Evolutionary conservation across 1,140 invertebrate genomes (phyloP).

Genomic region (Macrocentrus cingulum): DNA sequence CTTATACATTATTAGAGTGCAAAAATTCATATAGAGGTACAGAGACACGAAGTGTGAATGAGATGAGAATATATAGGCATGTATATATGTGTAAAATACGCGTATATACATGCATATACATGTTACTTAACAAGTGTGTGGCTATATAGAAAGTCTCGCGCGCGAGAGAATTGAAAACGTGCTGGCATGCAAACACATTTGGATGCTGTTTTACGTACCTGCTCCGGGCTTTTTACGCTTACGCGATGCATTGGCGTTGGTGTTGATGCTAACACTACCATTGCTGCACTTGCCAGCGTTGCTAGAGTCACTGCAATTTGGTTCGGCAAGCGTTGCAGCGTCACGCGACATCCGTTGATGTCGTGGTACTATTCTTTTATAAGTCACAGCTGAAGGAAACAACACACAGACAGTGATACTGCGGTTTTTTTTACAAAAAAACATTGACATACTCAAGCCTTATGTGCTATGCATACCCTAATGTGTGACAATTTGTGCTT

Average conservation of each 20-base stretch:
- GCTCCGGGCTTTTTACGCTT: slow-evolving; percentile 77
- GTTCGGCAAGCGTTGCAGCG: slow-evolving; percentile 28
- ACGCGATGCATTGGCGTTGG: slow-evolving; percentile 59
- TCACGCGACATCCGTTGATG: slow-evolving; percentile 42
- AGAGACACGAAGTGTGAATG: no score
- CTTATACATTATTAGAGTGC: no score
- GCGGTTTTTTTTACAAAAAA: not conserved
- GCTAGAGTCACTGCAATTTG: slow-evolving; percentile 11
- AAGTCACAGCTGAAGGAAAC: slow-evolving; percentile 54
- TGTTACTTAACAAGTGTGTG: no score
- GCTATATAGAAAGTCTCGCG: no score
- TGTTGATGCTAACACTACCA: slow-evolving; percentile 31
- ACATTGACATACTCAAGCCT: not conserved
- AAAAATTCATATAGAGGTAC: no score
- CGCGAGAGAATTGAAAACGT: slow-evolving; percentile 19
- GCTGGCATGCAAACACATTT: slow-evolving; percentile 21
- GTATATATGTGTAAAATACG: no score
- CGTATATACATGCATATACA: no score
- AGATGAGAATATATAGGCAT: no score
- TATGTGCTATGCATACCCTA: slow-evolving; percentile 10
- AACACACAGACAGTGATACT: slow-evolving; percentile 25
- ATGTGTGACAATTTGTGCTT: slow-evolving; percentile 28
- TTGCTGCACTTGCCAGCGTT: slow-evolving; percentile 26
- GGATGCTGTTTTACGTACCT: slow-evolving; percentile 56
- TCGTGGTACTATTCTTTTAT: slow-evolving; percentile 57